These are phyloP conservation scores for Pachymerium ferrugineum DNA, from an alignment of 2,888 invertebrate genomes.

Conservation along the genomic window DNA sequence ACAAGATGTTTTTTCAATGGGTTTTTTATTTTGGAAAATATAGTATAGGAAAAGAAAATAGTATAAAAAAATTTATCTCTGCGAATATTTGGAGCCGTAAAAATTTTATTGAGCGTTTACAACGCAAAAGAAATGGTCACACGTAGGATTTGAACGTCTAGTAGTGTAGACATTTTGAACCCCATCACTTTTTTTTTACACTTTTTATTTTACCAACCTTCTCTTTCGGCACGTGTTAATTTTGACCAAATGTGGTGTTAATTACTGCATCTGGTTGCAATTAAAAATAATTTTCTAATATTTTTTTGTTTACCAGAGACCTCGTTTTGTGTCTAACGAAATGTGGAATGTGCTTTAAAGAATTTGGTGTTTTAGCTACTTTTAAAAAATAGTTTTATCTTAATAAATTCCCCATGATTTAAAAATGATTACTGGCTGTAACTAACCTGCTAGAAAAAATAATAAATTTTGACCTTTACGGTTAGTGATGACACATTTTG, in stretches of 20 bases:
- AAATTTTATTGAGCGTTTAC: slow-evolving; percentile 15
- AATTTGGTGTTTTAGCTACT: too few species aligned
- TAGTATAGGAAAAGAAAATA: neutral
- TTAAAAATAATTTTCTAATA: slow-evolving; percentile 16
- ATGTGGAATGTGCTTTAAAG: too few species aligned
- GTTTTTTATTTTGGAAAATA: neutral
- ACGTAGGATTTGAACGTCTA: slow-evolving; percentile 9
- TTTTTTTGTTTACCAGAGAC: neutral
- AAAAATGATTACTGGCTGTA: too few species aligned
- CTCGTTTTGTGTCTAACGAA: too few species aligned
- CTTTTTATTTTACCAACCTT: neutral
- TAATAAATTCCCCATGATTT: too few species aligned
- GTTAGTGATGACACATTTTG: too few species aligned
- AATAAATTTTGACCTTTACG: too few species aligned
- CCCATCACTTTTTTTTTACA: neutral
- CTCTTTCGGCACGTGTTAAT: neutral
- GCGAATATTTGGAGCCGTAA: slow-evolving; percentile 6
- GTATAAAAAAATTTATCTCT: slow-evolving; percentile 16
- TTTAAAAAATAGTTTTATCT: too few species aligned
- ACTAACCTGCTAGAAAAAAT: too few species aligned
- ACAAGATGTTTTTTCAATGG: neutral
- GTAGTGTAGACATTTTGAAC: neutral
- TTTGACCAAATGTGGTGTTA: neutral
- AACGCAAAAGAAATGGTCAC: slow-evolving; percentile 24
- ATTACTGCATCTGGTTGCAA: neutral